phyloP scores from a whole-genome alignment of 2,888 invertebrate species.

The Temnothorax ravouxi region DNA sequence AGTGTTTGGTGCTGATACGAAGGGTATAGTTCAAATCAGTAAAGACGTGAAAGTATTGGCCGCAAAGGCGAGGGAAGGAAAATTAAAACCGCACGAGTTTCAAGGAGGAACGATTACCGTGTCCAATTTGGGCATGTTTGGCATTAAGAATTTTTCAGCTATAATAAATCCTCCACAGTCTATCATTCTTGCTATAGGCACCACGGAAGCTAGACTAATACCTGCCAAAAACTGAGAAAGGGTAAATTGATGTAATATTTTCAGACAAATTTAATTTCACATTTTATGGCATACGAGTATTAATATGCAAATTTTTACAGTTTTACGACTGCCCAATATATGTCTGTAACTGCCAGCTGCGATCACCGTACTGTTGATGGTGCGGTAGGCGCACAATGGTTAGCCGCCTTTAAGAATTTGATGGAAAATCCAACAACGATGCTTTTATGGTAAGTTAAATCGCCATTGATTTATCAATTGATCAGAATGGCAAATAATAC shows the following conservation, averaged over 20 bases:
- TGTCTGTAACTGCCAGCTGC: constrained; percentile 97
- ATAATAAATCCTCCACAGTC: constrained; percentile 99
- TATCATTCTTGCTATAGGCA: constrained; percentile 96
- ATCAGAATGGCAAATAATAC: constrained; percentile 52
- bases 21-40: constrained; percentile 95
- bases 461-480: constrained; percentile 38
- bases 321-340: constrained; percentile 91
- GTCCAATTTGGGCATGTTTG: constrained; percentile 98
- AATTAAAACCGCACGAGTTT: constrained; percentile 97
- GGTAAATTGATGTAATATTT: constrained; percentile 88
- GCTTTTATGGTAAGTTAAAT: constrained; percentile 90
- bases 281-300: neutral
- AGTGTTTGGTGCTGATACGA: constrained; percentile 95
- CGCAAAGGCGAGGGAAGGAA: constrained; percentile 94
- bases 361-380: constrained; percentile 99
- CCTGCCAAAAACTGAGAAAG: constrained; percentile 91
- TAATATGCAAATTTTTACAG: constrained; percentile 86
- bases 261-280: neutral
- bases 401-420: constrained; percentile 94
- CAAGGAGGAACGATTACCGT: constrained; percentile 98
- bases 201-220: constrained; percentile 91
- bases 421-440: constrained; percentile 98
- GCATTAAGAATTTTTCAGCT: constrained; percentile 95
- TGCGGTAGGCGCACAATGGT: constrained; percentile 98
- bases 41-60: constrained; percentile 93